These are phyloP conservation scores for Hylia prasina DNA, from an alignment of 2,113 vertebrate species.

Conservation along the genomic window DNA sequence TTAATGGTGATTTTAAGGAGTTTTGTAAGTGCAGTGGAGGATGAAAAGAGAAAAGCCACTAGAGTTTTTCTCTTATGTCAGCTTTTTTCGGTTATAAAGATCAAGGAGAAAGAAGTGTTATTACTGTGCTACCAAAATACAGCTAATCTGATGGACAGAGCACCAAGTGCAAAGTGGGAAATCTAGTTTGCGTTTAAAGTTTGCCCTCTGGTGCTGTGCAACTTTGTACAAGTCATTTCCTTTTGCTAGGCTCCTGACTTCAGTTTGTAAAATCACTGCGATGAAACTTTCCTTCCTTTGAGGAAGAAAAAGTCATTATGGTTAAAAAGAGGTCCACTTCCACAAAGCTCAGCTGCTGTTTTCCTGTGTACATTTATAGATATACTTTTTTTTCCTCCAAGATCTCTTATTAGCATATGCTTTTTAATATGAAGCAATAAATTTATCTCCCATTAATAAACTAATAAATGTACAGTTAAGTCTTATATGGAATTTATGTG, in stretches of 20 bases:
- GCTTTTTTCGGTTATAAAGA: neutral
- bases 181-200: neutral
- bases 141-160: neutral
- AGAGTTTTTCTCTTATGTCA: neutral
- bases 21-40: neutral
- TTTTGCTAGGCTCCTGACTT: neutral
- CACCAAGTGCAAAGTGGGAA: neutral
- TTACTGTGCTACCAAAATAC: neutral
- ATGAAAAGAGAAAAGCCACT: conserved; percentile 6
- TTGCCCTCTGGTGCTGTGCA: neutral
- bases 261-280: neutral
- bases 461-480: neutral
- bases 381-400: neutral
- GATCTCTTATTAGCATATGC: neutral
- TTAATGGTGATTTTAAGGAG: conserved; percentile 11
- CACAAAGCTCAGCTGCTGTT: neutral
- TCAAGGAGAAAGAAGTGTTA: conserved; percentile 11
- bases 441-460: neutral
- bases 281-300: neutral
- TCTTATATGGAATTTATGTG: neutral
- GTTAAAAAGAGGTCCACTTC: neutral
- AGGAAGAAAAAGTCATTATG: neutral
- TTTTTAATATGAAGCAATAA: neutral
- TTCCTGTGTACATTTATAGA: neutral
- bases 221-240: neutral